Conservation (phyloP, 2,888 invertebrate genomes). For the Drosophila histrio region DNA sequence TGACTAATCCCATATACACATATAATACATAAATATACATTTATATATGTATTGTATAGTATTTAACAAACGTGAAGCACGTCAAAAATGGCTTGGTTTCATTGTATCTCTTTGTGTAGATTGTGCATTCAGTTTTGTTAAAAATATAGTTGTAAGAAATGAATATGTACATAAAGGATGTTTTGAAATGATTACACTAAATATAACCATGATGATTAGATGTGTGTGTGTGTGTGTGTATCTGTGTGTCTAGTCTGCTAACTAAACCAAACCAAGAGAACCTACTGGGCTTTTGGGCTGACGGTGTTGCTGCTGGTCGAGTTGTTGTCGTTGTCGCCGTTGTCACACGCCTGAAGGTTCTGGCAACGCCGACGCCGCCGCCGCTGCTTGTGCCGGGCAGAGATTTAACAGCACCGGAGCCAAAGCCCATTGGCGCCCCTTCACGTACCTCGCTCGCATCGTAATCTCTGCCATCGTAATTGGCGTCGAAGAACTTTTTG, state of each 20-base stretch:
- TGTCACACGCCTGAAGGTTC: constrained; percentile 76
- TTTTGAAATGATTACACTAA: constrained; percentile 10
- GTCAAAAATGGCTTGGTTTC: constrained; percentile 46
- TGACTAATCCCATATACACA: too few relatives aligned
- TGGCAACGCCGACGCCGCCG: constrained; percentile 63
- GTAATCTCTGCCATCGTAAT: constrained; percentile 97
- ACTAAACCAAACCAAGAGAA: constrained; percentile 72
- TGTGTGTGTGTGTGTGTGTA: background rate
- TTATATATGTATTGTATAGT: constrained; percentile 2
- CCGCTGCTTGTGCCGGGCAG: constrained; percentile 80
- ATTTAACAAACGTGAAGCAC: constrained; percentile 82
- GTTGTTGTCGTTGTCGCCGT: constrained; percentile 67
- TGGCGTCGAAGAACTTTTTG: constrained; percentile 99
- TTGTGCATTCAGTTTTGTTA: constrained; percentile 78
- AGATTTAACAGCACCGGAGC: constrained; percentile 84
- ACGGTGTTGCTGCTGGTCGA: constrained; percentile 64
- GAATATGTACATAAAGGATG: constrained; percentile 42
- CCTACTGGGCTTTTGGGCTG: constrained; percentile 83
- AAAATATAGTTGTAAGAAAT: constrained; percentile 39
- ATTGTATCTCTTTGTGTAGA: constrained; percentile 30
- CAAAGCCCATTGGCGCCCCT: constrained; percentile 93
- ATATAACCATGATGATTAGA: constrained; percentile 13
- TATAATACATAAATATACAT: background rate
- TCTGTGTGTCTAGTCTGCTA: constrained; percentile 1
- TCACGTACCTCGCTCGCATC: constrained; percentile 94